phyloP scores from a whole-genome alignment of 2,888 invertebrate genomes.

The Eurytoma californica region DNA sequence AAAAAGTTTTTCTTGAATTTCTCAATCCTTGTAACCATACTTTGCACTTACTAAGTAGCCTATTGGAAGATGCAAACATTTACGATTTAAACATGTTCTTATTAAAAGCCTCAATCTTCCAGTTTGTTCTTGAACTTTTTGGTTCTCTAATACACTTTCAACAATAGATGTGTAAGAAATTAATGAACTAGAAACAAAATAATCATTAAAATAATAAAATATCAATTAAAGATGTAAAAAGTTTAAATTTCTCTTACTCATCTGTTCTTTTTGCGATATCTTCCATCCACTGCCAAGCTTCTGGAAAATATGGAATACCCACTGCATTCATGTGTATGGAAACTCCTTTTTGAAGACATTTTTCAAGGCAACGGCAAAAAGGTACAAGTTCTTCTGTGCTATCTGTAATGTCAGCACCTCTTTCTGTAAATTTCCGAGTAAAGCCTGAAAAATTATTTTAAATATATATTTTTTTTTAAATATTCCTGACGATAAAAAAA shows the following conservation, averaged over 20 bases:
- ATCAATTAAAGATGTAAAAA: background rate
- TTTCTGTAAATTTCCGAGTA: conserved; percentile 73
- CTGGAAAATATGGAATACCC: conserved; percentile 74
- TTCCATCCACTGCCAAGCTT: conserved; percentile 78
- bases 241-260: conserved; percentile 32
- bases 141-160: conserved; percentile 74
- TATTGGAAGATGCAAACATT: conserved; percentile 77
- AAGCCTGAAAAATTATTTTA: conserved; percentile 67
- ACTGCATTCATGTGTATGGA: conserved; percentile 71
- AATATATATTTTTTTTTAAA: background rate
- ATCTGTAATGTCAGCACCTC: conserved; percentile 74
- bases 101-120: conserved; percentile 77
- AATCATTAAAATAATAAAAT: conserved; percentile 11
- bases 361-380: conserved; percentile 78
- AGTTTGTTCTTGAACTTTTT: conserved; percentile 73
- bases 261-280: conserved; percentile 72
- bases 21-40: background rate
- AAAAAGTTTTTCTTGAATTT: too few relatives aligned
- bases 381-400: conserved; percentile 74
- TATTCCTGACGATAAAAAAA: too few relatives aligned
- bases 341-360: conserved; percentile 78
- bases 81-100: conserved; percentile 76
- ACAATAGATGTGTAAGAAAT: conserved; percentile 75
- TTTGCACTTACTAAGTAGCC: conserved; percentile 73
- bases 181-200: conserved; percentile 65